Conservation (phyloP, 2,113 vertebrate species). For the Oxyruncus cristatus region DNA sequence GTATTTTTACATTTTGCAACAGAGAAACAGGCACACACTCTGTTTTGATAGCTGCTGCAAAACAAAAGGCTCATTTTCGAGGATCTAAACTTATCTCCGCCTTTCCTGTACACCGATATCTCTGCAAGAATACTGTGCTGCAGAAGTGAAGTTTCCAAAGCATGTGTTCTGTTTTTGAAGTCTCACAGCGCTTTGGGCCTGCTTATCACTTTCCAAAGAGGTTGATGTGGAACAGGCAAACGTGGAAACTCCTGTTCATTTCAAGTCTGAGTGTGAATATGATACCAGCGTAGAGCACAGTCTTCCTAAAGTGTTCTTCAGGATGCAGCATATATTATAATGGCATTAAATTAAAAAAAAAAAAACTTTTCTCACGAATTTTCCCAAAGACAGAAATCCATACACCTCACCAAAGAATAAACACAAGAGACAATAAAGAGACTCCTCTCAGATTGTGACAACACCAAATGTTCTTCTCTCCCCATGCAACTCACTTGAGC, state of each 20-base stretch:
- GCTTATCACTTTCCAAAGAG: not conserved
- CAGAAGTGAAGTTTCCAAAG: not conserved
- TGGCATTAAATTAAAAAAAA: not conserved
- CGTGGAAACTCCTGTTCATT: not conserved
- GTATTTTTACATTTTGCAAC: not conserved
- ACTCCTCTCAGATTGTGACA: not conserved
- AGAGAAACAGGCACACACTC: not conserved
- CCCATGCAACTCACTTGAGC: not conserved
- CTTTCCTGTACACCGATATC: not conserved
- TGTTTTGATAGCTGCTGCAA: not conserved
- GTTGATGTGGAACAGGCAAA: not conserved
- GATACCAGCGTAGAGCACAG: not conserved
- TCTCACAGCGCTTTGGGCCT: not conserved
- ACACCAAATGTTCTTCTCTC: not conserved
- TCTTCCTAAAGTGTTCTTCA: not conserved
- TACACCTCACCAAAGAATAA: not conserved
- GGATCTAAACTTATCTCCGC: not conserved
- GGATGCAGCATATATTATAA: not conserved
- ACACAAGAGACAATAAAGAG: not conserved
- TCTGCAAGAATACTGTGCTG: not conserved
- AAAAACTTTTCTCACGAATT: not conserved
- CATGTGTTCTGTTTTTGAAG: not conserved
- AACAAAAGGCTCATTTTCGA: not conserved
- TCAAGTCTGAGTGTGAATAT: not conserved
- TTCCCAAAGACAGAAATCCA: not conserved